Base-by-base conservation (phyloP, 2,888 invertebrate species). In the Xanthorhoe spadicearia region DNA sequence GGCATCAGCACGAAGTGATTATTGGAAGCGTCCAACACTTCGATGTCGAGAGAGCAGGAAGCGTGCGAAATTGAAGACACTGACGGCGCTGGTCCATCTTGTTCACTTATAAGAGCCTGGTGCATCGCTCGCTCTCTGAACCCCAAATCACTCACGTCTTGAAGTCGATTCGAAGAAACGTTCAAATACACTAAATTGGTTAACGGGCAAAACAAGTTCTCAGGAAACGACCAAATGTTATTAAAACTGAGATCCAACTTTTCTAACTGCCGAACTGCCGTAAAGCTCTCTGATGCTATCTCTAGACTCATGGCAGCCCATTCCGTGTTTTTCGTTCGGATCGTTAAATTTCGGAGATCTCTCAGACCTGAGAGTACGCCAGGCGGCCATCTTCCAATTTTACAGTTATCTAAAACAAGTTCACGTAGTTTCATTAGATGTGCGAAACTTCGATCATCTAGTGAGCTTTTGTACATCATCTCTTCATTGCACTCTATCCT, bases 191-290 rank as follows among this genome's bases (percentile, higher is more conserved):
- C 95, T 77, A 98, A 93, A 82, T 96, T 97, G 48, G 95, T 96
- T 76, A 97, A 88, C 3, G 97, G 95, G 83, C 98, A 98, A 89
- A 98, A 98, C 71, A 97, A 94, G 81, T 96, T 96, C 80, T 97
- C 97, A 23, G 97, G 97, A 84, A 98, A 95, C 61, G 97, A 96
- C 97, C 97, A 97, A 83, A 98, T 97, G 86, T 97, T 97, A 87
- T 98, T 97, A 82, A 95, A 96, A 83, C 97, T 97, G 73, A 98
- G 93, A 85, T 98, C 98, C 72, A 98, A 94, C 76, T 96, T 94
- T 88, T 97, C 97, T 77, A 98, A 93, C 84, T 97, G 96, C 70
- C 95, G 94, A 66, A 96, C 95, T 67, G 95, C 95, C 67, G 95
- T 94, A 87, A 97, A 97, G 78, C 97, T 96, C 73, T 96, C 96